Percentiles rank a stretch among this genome's conserved stretches.
These are phyloP conservation scores for Echinometra lucunter DNA, from an alignment of 53 echinoderm and acorn worm genomes.

Conservation along the genomic window DNA sequence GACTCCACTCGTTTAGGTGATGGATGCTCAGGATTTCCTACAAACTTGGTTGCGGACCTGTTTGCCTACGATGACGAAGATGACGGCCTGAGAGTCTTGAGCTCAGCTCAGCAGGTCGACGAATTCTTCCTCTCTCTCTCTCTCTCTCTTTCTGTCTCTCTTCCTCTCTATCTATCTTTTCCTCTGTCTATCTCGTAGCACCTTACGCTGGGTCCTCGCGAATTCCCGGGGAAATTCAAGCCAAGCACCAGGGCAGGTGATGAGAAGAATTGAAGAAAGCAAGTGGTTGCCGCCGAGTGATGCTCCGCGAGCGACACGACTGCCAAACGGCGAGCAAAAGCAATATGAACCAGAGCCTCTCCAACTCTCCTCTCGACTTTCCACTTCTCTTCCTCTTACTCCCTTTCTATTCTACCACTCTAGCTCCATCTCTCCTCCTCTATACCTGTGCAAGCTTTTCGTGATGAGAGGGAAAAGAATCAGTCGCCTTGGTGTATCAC, in stretches of 20 bases:
- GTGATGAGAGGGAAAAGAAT: not conserved
- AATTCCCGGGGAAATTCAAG: conserved; percentile 48
- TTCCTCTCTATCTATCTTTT: not conserved
- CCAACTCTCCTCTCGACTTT: not conserved
- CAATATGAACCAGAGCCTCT: not conserved
- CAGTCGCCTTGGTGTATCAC: not conserved
- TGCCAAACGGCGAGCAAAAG: not conserved
- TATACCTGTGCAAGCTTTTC: not conserved
- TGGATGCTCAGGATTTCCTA: not conserved
- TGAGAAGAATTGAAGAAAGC: conserved; percentile 31
- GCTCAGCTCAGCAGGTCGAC: not conserved
- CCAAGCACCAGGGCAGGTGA: conserved; percentile 49
- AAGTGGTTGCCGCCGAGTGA: conserved; percentile 51
- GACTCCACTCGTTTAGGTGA: not conserved
- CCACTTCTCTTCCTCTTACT: not conserved
- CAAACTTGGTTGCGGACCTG: not conserved
- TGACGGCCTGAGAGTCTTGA: not conserved
- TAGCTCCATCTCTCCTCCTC: not conserved
- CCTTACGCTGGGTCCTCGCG: conserved; percentile 3
- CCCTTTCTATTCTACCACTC: not conserved
- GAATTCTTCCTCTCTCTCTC: not conserved
- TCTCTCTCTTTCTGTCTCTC: not conserved
- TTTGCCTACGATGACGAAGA: not conserved
- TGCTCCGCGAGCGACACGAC: not conserved
- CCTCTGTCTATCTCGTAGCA: not conserved